Evolutionary conservation across 2,113 vertebrate species (phyloP).

Genomic region (Ptilorrhoa leucosticta): DNA sequence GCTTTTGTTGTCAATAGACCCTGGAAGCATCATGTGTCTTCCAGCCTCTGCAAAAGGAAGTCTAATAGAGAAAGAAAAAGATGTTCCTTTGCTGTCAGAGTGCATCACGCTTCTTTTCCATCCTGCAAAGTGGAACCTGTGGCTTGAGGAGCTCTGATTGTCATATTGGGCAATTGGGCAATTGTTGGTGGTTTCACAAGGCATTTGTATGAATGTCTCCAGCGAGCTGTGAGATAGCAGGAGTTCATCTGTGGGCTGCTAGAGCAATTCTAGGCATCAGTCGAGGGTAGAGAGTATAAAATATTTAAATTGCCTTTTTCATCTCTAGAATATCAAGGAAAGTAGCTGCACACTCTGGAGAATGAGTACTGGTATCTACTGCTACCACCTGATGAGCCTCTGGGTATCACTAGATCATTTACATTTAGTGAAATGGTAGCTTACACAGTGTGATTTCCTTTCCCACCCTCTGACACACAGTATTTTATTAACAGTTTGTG

Average conservation of each 20-base stretch:
- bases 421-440: background rate
- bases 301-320: slow-evolving; percentile 29
- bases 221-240: background rate
- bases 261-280: background rate
- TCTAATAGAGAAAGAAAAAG: slow-evolving; percentile 27
- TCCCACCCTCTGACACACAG: background rate
- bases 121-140: slow-evolving; percentile 19
- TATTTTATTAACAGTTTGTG: background rate
- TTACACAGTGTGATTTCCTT: background rate
- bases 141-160: slow-evolving; percentile 11
- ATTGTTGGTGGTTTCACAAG: background rate
- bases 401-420: background rate
- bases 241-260: background rate
- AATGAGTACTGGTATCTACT: background rate
- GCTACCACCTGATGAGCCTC: background rate
- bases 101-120: background rate
- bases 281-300: background rate
- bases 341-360: background rate
- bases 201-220: background rate
- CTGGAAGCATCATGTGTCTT: slow-evolving; percentile 5
- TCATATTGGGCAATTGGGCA: slow-evolving; percentile 18
- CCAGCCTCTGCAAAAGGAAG: background rate
- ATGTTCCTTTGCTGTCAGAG: slow-evolving; percentile 26
- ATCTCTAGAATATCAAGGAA: background rate
- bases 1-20: background rate